phyloP scores from a whole-genome alignment of 1,140 invertebrate genomes.

The Drosophila sp. region DNA sequence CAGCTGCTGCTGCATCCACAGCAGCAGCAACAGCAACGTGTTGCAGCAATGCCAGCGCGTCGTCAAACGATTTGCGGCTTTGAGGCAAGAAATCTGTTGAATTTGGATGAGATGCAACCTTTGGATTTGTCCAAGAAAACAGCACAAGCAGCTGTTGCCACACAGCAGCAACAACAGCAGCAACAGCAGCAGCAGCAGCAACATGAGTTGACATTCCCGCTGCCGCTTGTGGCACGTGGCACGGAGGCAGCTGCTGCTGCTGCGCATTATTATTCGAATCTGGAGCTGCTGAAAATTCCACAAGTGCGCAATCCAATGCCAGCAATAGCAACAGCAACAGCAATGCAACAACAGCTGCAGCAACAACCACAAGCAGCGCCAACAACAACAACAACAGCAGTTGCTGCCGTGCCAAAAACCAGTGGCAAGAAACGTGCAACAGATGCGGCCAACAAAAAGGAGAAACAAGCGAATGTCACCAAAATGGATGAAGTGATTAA shows the following conservation, averaged over 20 bases:
- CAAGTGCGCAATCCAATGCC: constrained; percentile 71
- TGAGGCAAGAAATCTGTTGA: constrained; percentile 66
- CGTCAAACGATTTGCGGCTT: constrained; percentile 81
- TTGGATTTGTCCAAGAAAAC: constrained; percentile 76
- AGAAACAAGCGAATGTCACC: constrained; percentile 35
- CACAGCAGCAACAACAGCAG: constrained; percentile 9
- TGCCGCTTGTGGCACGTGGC: constrained; percentile 16
- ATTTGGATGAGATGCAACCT: constrained; percentile 75
- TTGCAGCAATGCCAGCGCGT: constrained; percentile 56
- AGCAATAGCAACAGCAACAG: constrained; percentile 8
- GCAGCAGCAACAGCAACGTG: constrained; percentile 42
- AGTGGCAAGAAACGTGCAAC: constrained; percentile 43
- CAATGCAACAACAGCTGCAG: neutral
- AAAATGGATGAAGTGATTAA: constrained; percentile 81
- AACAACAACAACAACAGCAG: constrained; percentile 12
- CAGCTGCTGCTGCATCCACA: neutral
- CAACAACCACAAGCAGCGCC: constrained; percentile 16
- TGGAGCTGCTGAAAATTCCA: constrained; percentile 77
- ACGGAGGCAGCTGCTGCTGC: constrained; percentile 29
- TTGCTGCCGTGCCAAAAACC: constrained; percentile 23
- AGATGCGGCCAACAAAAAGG: constrained; percentile 37
- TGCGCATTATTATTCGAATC: constrained; percentile 76
- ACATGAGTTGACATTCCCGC: constrained; percentile 6
- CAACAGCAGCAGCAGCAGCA: constrained; percentile 16
- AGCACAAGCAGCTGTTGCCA: constrained; percentile 13